Percentiles rank a stretch among this genome's conserved stretches.
These are phyloP conservation scores for Hypothenemus hampei DNA, from an alignment of 1,140 invertebrate genomes.

Conservation along the genomic window DNA sequence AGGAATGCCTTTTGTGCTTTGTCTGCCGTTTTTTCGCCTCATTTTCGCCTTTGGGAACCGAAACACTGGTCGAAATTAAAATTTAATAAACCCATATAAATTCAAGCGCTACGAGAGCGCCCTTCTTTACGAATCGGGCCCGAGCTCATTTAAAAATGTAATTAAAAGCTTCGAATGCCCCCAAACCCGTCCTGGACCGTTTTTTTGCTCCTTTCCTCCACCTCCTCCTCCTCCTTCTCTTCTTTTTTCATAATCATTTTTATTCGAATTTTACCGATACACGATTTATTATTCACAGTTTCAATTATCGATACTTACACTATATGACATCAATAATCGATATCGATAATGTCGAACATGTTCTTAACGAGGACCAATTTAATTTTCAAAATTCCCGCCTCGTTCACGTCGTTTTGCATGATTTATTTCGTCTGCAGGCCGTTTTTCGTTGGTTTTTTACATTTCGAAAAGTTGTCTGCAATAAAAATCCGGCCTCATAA, in stretches of 20 bases:
- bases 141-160: constrained; percentile 31
- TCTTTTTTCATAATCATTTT: constrained; percentile 10
- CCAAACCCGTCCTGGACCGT: no score
- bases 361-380: constrained; percentile 8
- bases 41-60: constrained; percentile 29
- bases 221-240: constrained; percentile 1
- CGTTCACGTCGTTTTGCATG: constrained; percentile 23
- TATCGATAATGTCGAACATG: constrained; percentile 5
- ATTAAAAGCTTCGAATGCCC: constrained; percentile 27
- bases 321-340: neutral
- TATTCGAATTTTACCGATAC: constrained; percentile 7
- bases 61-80: constrained; percentile 31
- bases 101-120: constrained; percentile 29
- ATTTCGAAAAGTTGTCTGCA: constrained; percentile 27
- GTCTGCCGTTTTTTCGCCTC: constrained; percentile 23
- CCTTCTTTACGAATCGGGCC: constrained; percentile 15
- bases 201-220: constrained; percentile 9
- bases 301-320: constrained; percentile 3
- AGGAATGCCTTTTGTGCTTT: constrained; percentile 21
- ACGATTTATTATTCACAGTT: constrained; percentile 1
- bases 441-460: constrained; percentile 28
- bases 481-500: constrained; percentile 27
- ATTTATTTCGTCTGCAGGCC: constrained; percentile 28
- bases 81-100: constrained; percentile 33
- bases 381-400: constrained; percentile 27